Base-by-base conservation (phyloP, 2,797 vertebrate species). In the Vireo griseus region DNA sequence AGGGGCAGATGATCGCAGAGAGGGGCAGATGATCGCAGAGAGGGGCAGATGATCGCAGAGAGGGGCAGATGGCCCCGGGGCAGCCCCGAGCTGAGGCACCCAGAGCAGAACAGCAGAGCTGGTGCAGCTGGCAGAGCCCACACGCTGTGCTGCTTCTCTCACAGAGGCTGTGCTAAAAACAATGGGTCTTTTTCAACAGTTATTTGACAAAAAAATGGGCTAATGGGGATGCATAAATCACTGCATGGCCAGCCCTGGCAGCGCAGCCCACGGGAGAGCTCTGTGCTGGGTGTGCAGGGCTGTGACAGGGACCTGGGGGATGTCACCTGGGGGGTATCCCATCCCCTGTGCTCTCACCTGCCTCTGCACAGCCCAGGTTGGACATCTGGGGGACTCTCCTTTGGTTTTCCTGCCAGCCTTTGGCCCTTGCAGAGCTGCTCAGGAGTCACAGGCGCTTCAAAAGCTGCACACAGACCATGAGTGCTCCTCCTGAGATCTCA, bases 301-400 rank as follows among this genome's bases (percentile, higher is more conserved):
- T 42, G 63, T 48, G 33, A 28, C 66, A 40, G 54, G 28, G 15
- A 28, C 20, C n/a, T 13, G 24, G 33, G 59, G 28, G 66, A 18
- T 42, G 67, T 42, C 62, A 29, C 35, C 35, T 35, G 35, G 35
- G 35, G 35, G 35, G 8, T 35, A 35, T 35, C 35, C 35, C 35
- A 35, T 35, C 35, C 8, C 35, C 35, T 35, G 35, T 35, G 35
- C 10, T 35, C 21, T 10, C 71, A 52, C 0, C 55, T 76, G 50
- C 31, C n/a, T 54, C 66, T 82, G 63, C 63, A 28, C 51, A 16
- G 63, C 63, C 28, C 48, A 16, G 6, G 2, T 7, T 73, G 76
- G 6, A 42, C n/a, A 13, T 61, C 6, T n/a, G 35, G 5, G 9
- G 3, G 10, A 35, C 16, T 61, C n/a, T 28, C 1, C 2, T 13